These are phyloP conservation scores for Crocuta crocuta DNA, from an alignment of 2,113 vertebrate species.

Conservation along the genomic window DNA sequence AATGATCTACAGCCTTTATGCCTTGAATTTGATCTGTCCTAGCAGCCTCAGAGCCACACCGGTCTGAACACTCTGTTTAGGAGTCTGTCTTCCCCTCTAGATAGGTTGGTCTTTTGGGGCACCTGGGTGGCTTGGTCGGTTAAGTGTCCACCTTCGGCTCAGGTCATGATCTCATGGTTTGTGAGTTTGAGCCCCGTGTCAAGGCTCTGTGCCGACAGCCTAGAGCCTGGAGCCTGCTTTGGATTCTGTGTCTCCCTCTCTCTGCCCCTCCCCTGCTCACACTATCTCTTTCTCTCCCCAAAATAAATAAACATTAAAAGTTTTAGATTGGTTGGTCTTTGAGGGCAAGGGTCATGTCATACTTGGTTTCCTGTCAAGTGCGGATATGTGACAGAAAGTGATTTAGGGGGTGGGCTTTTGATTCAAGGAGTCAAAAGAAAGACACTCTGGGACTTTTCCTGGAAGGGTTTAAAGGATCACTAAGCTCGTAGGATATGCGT, in stretches of 20 bases:
- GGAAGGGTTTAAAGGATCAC: not conserved
- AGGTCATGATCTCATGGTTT: no score
- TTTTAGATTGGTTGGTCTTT: not conserved
- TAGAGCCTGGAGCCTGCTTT: no score
- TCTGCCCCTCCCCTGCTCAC: no score
- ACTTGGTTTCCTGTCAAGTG: not conserved
- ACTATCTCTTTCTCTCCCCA: no score
- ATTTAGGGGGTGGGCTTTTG: not conserved
- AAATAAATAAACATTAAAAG: no score
- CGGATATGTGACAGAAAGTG: not conserved
- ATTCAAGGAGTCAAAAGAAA: not conserved
- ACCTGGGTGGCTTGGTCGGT: no score
- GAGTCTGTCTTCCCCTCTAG: not conserved
- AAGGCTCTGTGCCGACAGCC: no score
- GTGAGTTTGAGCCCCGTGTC: no score
- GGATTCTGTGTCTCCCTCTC: no score
- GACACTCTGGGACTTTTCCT: not conserved
- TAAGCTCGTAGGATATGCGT: not conserved
- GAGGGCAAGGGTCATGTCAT: not conserved
- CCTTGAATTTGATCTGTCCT: not conserved
- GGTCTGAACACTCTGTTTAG: not conserved
- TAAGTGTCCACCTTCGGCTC: no score
- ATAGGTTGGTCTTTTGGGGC: not conserved
- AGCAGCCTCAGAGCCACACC: not conserved
- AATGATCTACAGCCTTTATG: not conserved